phyloP scores from a whole-genome alignment of 1,140 invertebrate genomes.

The Plectrocnemia conspersa region DNA sequence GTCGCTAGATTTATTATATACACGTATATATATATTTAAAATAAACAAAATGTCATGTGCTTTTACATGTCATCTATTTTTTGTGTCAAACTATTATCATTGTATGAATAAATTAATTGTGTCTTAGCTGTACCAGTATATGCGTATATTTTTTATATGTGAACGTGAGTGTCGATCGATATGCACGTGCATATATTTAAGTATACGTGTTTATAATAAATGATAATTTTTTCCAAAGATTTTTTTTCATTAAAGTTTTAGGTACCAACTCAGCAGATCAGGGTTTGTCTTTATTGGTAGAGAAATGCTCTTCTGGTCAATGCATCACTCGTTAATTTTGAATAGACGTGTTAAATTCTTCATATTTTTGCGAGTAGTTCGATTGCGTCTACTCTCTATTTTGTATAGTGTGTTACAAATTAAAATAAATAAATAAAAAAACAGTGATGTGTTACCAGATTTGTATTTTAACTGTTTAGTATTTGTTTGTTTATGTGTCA shows the following conservation, averaged over 20 bases:
- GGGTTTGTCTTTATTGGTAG: constrained; percentile 33
- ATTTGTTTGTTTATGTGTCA: constrained; percentile 33
- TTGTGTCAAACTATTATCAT: constrained; percentile 37
- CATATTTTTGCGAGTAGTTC: constrained; percentile 21
- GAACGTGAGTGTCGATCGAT: too few species aligned
- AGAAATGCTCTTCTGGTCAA: constrained; percentile 13
- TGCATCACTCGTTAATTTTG: constrained; percentile 14
- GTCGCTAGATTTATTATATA: constrained; percentile 37
- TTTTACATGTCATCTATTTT: constrained; percentile 38
- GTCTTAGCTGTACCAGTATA: constrained; percentile 35
- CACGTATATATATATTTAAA: too few species aligned
- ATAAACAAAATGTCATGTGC: constrained; percentile 37
- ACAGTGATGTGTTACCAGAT: constrained; percentile 26
- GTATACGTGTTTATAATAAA: constrained; percentile 35
- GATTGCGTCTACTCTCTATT: constrained; percentile 20
- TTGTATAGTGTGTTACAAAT: constrained; percentile 28
- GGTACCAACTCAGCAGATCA: constrained; percentile 33
- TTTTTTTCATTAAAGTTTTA: constrained; percentile 34
- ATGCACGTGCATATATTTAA: constrained; percentile 33
- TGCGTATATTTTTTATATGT: too few species aligned
- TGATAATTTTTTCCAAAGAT: constrained; percentile 35
- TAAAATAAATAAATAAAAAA: too few species aligned
- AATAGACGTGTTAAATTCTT: constrained; percentile 23
- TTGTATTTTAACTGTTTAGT: constrained; percentile 33
- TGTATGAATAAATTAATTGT: constrained; percentile 35